Percentiles rank a stretch among this genome's conserved stretches.
These are phyloP conservation scores for Biston betularia DNA, from an alignment of 2,888 invertebrate species.

Conservation along the genomic window DNA sequence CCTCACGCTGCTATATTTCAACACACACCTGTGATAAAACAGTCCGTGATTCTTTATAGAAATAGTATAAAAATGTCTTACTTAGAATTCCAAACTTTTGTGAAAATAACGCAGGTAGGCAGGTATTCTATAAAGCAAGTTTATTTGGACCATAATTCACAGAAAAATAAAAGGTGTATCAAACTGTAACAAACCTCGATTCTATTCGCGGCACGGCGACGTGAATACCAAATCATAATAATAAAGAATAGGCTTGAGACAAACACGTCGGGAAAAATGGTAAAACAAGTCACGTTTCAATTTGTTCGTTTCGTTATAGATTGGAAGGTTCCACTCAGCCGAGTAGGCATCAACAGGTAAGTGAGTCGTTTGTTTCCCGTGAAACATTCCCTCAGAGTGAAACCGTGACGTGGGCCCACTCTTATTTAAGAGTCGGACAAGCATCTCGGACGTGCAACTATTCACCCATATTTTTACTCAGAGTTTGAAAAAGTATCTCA, in stretches of 20 bases:
- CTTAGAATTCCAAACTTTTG: slow-evolving; percentile 9
- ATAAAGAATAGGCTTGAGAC: slow-evolving; percentile 65
- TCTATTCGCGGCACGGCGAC: slow-evolving; percentile 54
- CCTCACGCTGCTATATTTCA: too few relatives aligned
- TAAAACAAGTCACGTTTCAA: slow-evolving; percentile 65
- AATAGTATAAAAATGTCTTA: slow-evolving; percentile 4
- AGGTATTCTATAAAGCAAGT: slow-evolving; percentile 29
- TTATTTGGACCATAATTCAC: slow-evolving; percentile 47
- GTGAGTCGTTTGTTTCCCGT: slow-evolving; percentile 76
- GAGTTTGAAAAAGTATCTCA: slow-evolving; percentile 30
- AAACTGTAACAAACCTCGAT: slow-evolving; percentile 49
- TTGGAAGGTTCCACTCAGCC: slow-evolving; percentile 60
- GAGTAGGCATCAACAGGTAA: slow-evolving; percentile 77
- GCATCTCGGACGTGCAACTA: slow-evolving; percentile 50
- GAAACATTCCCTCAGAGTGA: slow-evolving; percentile 68
- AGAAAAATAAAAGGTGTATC: slow-evolving; percentile 46
- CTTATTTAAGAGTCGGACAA: slow-evolving; percentile 53
- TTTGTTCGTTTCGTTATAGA: slow-evolving; percentile 56
- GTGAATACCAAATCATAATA: slow-evolving; percentile 54
- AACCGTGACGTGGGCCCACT: slow-evolving; percentile 59
- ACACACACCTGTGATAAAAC: too few relatives aligned
- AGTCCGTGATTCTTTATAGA: background rate
- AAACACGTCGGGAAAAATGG: slow-evolving; percentile 48
- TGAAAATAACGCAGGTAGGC: slow-evolving; percentile 17
- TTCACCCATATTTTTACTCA: slow-evolving; percentile 29